Evolutionary conservation across 2,797 vertebrate species (phyloP).

Genomic region (Micrastur ruficollis): DNA sequence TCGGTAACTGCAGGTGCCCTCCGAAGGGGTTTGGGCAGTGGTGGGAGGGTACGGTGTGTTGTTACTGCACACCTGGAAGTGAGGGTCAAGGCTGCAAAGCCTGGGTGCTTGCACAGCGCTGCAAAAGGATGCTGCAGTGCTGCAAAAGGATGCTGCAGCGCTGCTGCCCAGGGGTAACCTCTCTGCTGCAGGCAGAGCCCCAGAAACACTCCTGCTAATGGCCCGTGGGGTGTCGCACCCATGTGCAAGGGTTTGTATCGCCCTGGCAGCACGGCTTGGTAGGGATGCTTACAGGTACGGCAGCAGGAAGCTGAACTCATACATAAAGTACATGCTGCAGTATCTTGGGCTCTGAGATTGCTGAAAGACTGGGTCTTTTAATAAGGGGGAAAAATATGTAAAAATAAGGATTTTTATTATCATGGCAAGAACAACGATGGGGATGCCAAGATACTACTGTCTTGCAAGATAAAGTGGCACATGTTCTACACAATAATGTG

Average conservation of each 20-base stretch:
- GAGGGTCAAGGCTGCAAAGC: background rate
- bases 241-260: accelerated
- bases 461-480: constrained; percentile 57
- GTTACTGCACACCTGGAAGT: background rate
- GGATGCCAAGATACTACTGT: constrained; percentile 25
- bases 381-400: background rate
- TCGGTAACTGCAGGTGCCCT: background rate
- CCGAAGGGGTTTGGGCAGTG: background rate
- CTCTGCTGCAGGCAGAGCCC: background rate
- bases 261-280: background rate
- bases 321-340: background rate
- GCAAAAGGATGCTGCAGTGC: too few relatives aligned
- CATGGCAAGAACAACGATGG: background rate
- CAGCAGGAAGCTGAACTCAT: background rate
- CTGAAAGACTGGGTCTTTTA: background rate
- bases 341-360: background rate
- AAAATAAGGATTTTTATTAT: background rate
- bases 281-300: background rate
- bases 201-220: background rate
- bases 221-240: accelerated
- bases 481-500: constrained; percentile 50
- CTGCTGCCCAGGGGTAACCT: background rate
- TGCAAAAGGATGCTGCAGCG: background rate
- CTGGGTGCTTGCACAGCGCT: background rate
- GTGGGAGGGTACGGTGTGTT: background rate